These are phyloP conservation scores for Elachura formosa DNA, from an alignment of 2,113 vertebrate species.

Conservation along the genomic window DNA sequence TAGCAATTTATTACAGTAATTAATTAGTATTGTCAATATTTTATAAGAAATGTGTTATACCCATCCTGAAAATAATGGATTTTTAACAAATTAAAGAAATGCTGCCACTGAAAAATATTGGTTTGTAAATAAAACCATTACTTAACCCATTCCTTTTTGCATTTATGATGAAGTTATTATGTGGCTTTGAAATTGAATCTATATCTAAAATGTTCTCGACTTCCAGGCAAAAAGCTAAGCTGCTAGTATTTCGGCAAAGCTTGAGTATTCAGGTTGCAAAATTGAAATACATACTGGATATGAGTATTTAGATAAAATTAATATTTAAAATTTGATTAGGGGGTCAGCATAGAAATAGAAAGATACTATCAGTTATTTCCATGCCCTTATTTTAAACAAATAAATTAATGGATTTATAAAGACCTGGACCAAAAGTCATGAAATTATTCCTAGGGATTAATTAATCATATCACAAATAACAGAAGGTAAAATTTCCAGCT, in stretches of 20 bases:
- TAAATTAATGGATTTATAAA: neutral
- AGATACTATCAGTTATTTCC: neutral
- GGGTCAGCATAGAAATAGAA: too few species aligned
- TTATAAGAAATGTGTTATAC: neutral
- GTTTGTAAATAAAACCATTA: neutral
- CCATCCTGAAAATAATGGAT: neutral
- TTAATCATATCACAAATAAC: neutral
- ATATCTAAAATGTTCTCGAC: neutral
- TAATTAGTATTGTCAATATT: neutral
- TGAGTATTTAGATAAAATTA: neutral
- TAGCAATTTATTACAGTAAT: neutral
- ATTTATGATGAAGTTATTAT: neutral
- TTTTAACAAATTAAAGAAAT: neutral
- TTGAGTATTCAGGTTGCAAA: neutral
- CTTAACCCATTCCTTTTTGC: neutral
- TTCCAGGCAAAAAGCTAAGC: neutral
- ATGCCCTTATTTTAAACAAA: neutral
- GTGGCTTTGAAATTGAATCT: neutral
- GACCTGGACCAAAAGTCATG: neutral
- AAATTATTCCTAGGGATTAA: neutral
- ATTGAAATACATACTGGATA: neutral
- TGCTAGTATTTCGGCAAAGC: neutral
- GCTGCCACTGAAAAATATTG: neutral
- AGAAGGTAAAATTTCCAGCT: neutral
- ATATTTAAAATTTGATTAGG: neutral